Conservation (phyloP, 2,797 vertebrate genomes). For the Phylloscopus collybita region DNA sequence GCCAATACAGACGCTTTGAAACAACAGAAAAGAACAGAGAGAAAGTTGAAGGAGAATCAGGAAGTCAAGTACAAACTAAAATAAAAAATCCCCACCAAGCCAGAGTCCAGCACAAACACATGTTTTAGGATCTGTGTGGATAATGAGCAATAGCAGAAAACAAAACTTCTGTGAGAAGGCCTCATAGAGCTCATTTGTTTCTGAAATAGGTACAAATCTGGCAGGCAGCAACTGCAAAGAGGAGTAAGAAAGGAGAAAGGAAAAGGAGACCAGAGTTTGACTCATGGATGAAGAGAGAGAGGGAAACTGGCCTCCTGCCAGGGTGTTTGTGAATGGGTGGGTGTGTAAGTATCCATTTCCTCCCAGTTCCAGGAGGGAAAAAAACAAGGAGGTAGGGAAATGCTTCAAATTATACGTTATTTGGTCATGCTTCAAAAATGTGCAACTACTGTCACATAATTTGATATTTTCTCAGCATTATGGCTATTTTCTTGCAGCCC, state of each 20-base stretch:
- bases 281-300: slow-evolving; percentile 5
- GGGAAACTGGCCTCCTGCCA: slow-evolving; percentile 47
- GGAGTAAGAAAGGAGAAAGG: not conserved
- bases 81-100: not conserved
- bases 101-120: not conserved
- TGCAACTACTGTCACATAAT: slow-evolving; percentile 4
- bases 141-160: not conserved
- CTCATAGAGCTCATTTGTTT: not conserved
- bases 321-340: slow-evolving; percentile 70
- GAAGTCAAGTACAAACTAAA: not conserved
- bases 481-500: not conserved
- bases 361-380: slow-evolving; percentile 38
- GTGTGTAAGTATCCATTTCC: slow-evolving; percentile 58
- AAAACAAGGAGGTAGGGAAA: slow-evolving; percentile 24
- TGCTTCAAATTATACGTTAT: not conserved
- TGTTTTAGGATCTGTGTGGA: not conserved
- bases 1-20: not conserved
- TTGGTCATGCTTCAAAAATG: slow-evolving; percentile 44
- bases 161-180: not conserved
- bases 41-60: not conserved
- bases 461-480: slow-evolving; percentile 16
- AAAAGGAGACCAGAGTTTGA: not conserved
- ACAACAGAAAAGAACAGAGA: not conserved
- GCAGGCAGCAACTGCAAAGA: not conserved
- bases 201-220: not conserved